Evolutionary conservation across 1,140 invertebrate species (phyloP).

Genomic region (Bactericera cockerelli): DNA sequence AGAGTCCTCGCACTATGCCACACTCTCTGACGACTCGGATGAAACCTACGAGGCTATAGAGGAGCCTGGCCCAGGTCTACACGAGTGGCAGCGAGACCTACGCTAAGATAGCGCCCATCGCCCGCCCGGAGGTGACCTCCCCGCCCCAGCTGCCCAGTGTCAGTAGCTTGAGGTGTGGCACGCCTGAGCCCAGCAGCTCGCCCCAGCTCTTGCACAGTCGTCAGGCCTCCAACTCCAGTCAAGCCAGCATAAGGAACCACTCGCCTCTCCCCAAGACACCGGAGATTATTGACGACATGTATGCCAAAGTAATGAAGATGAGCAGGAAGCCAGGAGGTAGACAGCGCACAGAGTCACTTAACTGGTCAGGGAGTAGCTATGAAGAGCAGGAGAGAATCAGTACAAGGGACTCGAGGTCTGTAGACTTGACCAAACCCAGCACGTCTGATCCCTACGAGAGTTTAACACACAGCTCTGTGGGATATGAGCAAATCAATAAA

Average conservation of each 20-base stretch:
- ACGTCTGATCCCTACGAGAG: conserved; percentile 11
- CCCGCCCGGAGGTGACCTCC: conserved; percentile 34
- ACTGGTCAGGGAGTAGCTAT: conserved; percentile 19
- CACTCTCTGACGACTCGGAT: conserved; percentile 72
- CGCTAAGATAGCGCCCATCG: conserved; percentile 60
- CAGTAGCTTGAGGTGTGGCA: conserved; percentile 34
- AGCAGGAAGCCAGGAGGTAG: conserved; percentile 26
- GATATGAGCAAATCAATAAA: conserved; percentile 28
- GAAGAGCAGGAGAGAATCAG: conserved; percentile 20
- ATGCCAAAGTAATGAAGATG: conserved; percentile 67
- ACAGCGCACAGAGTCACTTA: conserved; percentile 13
- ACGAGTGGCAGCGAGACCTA: conserved; percentile 75
- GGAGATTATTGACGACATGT: conserved; percentile 61
- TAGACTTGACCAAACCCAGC: conserved; percentile 12
- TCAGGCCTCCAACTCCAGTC: conserved; percentile 57
- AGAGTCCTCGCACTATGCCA: conserved; percentile 57
- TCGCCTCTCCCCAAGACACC: conserved; percentile 63
- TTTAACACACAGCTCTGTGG: conserved; percentile 25
- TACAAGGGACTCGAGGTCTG: conserved; percentile 11
- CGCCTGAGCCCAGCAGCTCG: conserved; percentile 10
- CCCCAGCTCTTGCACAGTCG: conserved; percentile 10
- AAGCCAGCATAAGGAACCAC: conserved; percentile 59
- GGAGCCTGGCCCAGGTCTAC: conserved; percentile 52
- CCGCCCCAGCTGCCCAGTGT: conserved; percentile 39
- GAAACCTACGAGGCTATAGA: conserved; percentile 82